These are phyloP conservation scores for Rhabdophis nuchalis DNA, from an alignment of 2,797 vertebrate genomes.

Conservation along the genomic window DNA sequence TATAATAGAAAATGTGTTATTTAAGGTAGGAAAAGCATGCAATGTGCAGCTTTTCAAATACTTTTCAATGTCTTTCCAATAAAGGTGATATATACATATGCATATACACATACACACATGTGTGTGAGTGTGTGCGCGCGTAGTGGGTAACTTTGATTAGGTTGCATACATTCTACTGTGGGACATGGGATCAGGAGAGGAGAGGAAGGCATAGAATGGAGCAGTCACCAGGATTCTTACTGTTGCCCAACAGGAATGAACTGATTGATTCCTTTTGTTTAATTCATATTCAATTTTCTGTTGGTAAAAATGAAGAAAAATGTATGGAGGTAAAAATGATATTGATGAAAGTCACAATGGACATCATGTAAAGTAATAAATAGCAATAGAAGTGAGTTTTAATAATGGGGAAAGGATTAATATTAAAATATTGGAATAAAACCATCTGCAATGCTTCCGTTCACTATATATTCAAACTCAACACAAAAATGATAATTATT, in stretches of 20 bases:
- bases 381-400: background rate
- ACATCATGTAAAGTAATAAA: background rate
- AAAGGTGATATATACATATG: background rate
- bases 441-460: background rate
- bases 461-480: background rate
- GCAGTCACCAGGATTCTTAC: background rate
- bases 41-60: background rate
- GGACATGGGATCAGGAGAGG: background rate
- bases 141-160: background rate
- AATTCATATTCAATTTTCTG: background rate
- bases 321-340: background rate
- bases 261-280: background rate
- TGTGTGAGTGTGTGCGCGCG: background rate
- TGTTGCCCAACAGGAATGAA: background rate
- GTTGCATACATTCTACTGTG: background rate
- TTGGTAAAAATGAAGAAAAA: background rate
- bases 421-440: background rate
- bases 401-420: background rate
- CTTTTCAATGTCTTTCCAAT: background rate
- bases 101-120: background rate
- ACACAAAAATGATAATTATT: background rate
- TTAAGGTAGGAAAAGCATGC: background rate
- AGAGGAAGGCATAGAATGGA: background rate
- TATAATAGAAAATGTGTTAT: background rate
- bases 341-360: background rate